Evolutionary conservation across 2,888 invertebrate genomes (phyloP).

Genomic region (Nemapogon koenigi): DNA sequence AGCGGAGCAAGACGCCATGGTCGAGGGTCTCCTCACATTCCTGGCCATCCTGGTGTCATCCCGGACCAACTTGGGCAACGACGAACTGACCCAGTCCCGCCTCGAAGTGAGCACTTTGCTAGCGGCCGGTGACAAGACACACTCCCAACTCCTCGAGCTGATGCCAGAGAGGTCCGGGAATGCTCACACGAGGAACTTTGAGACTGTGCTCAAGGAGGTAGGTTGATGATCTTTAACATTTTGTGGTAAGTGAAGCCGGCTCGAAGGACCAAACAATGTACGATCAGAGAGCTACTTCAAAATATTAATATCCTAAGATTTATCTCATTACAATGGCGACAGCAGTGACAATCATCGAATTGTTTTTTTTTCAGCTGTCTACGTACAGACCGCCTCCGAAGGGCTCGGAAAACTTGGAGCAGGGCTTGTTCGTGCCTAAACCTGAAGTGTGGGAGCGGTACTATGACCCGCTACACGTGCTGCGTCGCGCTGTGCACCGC

Average conservation of each 20-base stretch:
- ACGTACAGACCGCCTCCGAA: slow-evolving; percentile 80
- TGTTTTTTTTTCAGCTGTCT: slow-evolving; percentile 67
- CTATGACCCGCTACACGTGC: slow-evolving; percentile 93
- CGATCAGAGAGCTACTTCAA: too few species aligned
- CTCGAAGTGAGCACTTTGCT: slow-evolving; percentile 93
- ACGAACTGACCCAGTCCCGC: slow-evolving; percentile 72
- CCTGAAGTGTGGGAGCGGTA: slow-evolving; percentile 86
- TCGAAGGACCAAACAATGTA: too few species aligned
- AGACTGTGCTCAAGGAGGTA: slow-evolving; percentile 81
- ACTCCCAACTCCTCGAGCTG: slow-evolving; percentile 92
- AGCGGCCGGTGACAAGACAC: slow-evolving; percentile 94
- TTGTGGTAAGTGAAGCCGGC: too few species aligned
- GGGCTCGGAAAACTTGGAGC: slow-evolving; percentile 71
- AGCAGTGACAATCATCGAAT: too few species aligned
- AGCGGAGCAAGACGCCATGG: slow-evolving; percentile 88
- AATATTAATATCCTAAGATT: too few species aligned
- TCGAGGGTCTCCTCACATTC: slow-evolving; percentile 92
- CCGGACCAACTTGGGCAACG: slow-evolving; percentile 80
- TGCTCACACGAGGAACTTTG: slow-evolving; percentile 87
- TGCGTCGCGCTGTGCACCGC: slow-evolving; percentile 88
- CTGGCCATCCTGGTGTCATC: slow-evolving; percentile 88
- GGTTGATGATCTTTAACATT: too few species aligned
- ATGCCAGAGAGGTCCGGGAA: slow-evolving; percentile 97
- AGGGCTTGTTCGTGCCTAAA: slow-evolving; percentile 82
- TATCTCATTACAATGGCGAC: not conserved